Conservation (phyloP, 2,113 vertebrate species). For the Pluvianellus socialis region DNA sequence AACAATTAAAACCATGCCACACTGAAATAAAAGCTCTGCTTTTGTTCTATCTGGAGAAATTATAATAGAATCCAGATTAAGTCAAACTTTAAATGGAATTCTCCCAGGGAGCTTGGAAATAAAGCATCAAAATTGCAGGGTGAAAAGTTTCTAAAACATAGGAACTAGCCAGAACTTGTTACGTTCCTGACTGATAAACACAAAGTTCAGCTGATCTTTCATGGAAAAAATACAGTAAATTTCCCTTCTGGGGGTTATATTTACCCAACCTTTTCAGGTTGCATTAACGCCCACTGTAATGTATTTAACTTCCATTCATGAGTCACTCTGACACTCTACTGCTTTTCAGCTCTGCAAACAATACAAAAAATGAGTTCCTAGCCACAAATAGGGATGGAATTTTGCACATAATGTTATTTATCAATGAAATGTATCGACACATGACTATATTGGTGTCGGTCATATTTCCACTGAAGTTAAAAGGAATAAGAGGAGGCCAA, state of each 20-base stretch:
- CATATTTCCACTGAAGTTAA: neutral
- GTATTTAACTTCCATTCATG: slow-evolving; percentile 36
- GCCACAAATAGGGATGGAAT: neutral
- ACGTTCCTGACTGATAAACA: slow-evolving; percentile 23
- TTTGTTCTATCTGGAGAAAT: neutral
- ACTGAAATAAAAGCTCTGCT: neutral
- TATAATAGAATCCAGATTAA: neutral
- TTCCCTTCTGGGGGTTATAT: slow-evolving; percentile 34
- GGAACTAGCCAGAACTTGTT: slow-evolving; percentile 33
- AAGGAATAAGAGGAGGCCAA: neutral
- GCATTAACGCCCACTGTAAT: neutral
- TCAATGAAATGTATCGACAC: neutral
- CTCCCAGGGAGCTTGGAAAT: neutral
- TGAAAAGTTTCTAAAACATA: slow-evolving; percentile 5
- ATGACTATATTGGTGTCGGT: neutral
- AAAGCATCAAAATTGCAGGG: neutral
- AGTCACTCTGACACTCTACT: neutral
- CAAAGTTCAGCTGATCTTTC: slow-evolving; percentile 34
- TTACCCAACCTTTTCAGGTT: slow-evolving; percentile 16
- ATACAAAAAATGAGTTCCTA: neutral
- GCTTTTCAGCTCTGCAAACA: slow-evolving; percentile 34
- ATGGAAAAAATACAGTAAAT: slow-evolving; percentile 10
- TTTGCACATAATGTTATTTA: neutral
- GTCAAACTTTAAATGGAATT: neutral
- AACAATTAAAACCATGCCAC: neutral